Percentiles rank a stretch among this genome's conserved stretches.
Conservation (phyloP, 2,113 vertebrate species). For the Ranitomeya variabilis region DNA sequence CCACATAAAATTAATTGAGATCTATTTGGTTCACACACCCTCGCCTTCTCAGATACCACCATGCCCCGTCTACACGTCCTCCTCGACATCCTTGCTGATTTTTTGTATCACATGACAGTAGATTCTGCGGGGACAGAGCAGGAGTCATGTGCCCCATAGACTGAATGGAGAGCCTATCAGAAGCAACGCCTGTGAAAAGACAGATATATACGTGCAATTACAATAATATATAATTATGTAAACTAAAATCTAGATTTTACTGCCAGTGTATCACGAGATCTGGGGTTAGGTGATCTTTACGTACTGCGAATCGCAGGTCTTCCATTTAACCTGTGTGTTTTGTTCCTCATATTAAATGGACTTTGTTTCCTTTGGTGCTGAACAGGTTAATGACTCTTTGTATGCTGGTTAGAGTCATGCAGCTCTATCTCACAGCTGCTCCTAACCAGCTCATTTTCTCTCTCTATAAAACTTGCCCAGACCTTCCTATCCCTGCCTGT, state of each 20-base stretch:
- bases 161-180: constrained; percentile 94
- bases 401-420: too few relatives aligned
- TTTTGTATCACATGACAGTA: constrained; percentile 90
- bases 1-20: background rate
- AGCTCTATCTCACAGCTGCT: too few relatives aligned
- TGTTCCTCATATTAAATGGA: too few relatives aligned
- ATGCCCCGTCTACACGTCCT: constrained; percentile 87
- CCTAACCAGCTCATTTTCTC: too few relatives aligned
- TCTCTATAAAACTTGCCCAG: too few relatives aligned
- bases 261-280: too few relatives aligned
- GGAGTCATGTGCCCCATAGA: constrained; percentile 98
- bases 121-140: constrained; percentile 90
- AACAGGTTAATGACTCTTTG: too few relatives aligned
- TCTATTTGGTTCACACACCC: constrained; percentile 74
- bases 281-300: too few relatives aligned
- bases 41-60: constrained; percentile 90
- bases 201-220: background rate
- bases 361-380: too few relatives aligned
- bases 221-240: background rate
- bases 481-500: too few relatives aligned
- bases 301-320: too few relatives aligned
- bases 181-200: constrained; percentile 83
- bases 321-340: too few relatives aligned
- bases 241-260: background rate
- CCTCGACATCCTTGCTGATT: constrained; percentile 90